These are phyloP conservation scores for Odontocolon sp. DNA, from an alignment of 2,888 invertebrate species.

Conservation along the genomic window DNA sequence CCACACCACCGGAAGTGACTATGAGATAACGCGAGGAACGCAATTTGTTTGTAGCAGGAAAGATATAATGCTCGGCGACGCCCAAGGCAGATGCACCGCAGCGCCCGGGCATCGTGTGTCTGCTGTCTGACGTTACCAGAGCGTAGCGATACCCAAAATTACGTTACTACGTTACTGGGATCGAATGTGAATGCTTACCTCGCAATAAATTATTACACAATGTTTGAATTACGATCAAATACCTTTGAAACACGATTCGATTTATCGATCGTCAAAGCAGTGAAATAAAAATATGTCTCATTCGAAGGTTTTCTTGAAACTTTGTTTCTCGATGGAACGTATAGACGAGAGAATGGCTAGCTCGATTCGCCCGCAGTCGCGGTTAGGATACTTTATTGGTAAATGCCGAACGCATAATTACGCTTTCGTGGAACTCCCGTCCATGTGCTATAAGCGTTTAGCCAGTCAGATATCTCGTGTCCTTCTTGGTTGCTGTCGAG, in stretches of 20 bases:
- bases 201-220: background rate
- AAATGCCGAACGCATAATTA: slow-evolving; percentile 35
- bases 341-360: background rate
- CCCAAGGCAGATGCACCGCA: slow-evolving; percentile 58
- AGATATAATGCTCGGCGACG: slow-evolving; percentile 63
- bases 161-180: background rate
- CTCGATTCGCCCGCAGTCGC: background rate
- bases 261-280: background rate
- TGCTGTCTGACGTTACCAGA: slow-evolving; percentile 29
- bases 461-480: slow-evolving; percentile 24
- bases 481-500: slow-evolving; percentile 1
- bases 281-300: background rate
- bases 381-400: slow-evolving; percentile 8
- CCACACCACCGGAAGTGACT: slow-evolving; percentile 58
- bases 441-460: background rate
- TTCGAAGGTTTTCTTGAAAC: background rate
- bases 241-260: too few species aligned
- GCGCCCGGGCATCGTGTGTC: slow-evolving; percentile 40
- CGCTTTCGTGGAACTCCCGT: slow-evolving; percentile 7
- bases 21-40: slow-evolving; percentile 65
- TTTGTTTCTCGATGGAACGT: background rate
- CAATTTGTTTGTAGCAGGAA: slow-evolving; percentile 67
- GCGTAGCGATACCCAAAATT: slow-evolving; percentile 31
- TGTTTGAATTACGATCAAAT: background rate
- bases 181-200: background rate